These are phyloP conservation scores for Pachyseris speciosa DNA, from an alignment of 64 coral and sea anemone genomes.

Conservation along the genomic window DNA sequence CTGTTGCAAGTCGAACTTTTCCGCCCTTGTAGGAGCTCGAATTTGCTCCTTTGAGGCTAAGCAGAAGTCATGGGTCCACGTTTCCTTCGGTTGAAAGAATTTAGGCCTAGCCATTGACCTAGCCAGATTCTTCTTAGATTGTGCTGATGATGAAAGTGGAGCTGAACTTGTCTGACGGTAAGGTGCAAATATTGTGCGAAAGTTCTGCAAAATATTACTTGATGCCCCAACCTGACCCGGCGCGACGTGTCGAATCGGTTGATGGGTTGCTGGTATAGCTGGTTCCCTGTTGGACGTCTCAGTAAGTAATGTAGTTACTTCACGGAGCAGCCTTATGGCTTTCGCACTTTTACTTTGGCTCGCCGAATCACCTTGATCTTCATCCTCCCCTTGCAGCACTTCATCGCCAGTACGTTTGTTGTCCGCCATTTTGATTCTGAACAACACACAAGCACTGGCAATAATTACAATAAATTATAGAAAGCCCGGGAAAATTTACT, in stretches of 20 bases:
- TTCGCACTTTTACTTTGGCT: background rate
- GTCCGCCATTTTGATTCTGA: background rate
- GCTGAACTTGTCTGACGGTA: background rate
- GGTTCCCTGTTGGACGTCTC: too few species aligned
- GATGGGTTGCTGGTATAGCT: too few species aligned
- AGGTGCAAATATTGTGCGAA: background rate
- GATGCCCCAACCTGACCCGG: background rate
- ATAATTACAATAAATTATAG: too few species aligned
- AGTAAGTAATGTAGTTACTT: background rate
- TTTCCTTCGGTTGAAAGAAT: slow-evolving; percentile 41
- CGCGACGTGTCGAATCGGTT: background rate
- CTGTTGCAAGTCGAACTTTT: slow-evolving; percentile 45
- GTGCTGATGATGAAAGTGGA: background rate
- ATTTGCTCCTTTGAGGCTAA: background rate
- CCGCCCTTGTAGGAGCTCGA: slow-evolving; percentile 14
- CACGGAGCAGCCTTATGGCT: too few species aligned
- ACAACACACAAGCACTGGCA: background rate
- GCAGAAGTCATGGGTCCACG: slow-evolving; percentile 65
- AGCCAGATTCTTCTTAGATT: background rate
- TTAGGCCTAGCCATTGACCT: background rate
- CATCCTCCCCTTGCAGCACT: background rate
- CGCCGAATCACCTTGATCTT: background rate
- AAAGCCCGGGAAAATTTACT: too few species aligned
- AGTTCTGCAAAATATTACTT: background rate
- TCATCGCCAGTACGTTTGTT: too few species aligned